phyloP scores from a whole-genome alignment of 2,888 invertebrate genomes.

The Torymus tubicola region DNA sequence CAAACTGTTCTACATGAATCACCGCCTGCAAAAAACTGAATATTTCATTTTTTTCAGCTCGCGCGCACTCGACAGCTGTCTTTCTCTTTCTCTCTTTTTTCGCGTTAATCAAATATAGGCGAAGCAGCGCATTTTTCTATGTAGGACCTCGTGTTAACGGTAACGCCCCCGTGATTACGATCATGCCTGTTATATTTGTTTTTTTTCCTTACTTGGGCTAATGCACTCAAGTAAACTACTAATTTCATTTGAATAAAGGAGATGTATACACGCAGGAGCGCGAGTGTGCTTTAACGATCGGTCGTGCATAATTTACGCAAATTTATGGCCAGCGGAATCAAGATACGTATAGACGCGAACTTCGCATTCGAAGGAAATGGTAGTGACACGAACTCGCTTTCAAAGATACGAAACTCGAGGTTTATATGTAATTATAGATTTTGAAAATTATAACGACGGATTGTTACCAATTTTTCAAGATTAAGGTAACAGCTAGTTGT shows the following conservation, averaged over 20 bases:
- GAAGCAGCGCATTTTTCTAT: too few relatives aligned
- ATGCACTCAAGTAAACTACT: constrained; percentile 4
- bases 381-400: neutral
- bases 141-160: too few relatives aligned
- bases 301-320: constrained; percentile 49
- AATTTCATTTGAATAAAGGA: constrained; percentile 31
- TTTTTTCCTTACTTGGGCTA: constrained; percentile 8
- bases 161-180: neutral
- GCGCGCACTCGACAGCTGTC: too few relatives aligned
- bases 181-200: constrained; percentile 16
- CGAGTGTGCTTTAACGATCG: constrained; percentile 34
- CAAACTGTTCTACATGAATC: too few relatives aligned
- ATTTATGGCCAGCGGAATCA: constrained; percentile 9
- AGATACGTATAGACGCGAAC: constrained; percentile 13
- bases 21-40: too few relatives aligned
- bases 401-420: neutral
- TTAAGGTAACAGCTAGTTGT: too few relatives aligned
- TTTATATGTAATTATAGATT: too few relatives aligned
- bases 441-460: too few relatives aligned
- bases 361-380: constrained; percentile 24
- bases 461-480: too few relatives aligned
- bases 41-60: too few relatives aligned
- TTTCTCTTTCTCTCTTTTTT: too few relatives aligned
- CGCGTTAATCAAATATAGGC: too few relatives aligned
- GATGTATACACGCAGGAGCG: neutral